Evolutionary conservation across 2,797 vertebrate species (phyloP).

Genomic region (Rhinophrynus dorsalis): DNA sequence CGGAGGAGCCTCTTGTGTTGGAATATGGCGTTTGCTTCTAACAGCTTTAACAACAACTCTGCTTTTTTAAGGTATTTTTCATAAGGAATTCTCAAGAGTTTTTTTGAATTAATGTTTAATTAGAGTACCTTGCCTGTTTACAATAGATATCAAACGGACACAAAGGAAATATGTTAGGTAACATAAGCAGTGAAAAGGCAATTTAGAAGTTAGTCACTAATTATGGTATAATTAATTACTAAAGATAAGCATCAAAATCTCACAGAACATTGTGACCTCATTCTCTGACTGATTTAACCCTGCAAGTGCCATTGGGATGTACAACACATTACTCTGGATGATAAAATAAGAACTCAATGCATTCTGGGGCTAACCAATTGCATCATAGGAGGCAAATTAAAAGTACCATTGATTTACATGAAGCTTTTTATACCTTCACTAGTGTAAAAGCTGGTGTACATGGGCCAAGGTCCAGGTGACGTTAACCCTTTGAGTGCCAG

Average conservation of each 20-base stretch:
- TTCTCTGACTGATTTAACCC: background rate
- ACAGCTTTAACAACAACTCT: slow-evolving; percentile 46
- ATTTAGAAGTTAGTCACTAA: slow-evolving; percentile 44
- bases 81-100: slow-evolving; percentile 42
- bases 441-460: no score
- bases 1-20: slow-evolving; percentile 48
- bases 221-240: slow-evolving; percentile 40
- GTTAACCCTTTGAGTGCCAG: no score
- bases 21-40: slow-evolving; percentile 44
- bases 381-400: no score
- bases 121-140: slow-evolving; percentile 45
- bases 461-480: no score
- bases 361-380: no score
- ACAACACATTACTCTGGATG: no score
- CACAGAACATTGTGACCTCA: background rate
- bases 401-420: no score
- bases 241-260: slow-evolving; percentile 1
- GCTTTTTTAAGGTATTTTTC: slow-evolving; percentile 58
- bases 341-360: no score
- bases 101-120: slow-evolving; percentile 52
- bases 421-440: no score
- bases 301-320: no score
- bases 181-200: slow-evolving; percentile 25
- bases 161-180: background rate
- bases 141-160: slow-evolving; percentile 46